A percentile compares a stretch with the other conserved stretches of the same genome.
Evolutionary conservation across 2,113 vertebrate genomes (phyloP).

Genomic region (Leptobrachium leishanense): DNA sequence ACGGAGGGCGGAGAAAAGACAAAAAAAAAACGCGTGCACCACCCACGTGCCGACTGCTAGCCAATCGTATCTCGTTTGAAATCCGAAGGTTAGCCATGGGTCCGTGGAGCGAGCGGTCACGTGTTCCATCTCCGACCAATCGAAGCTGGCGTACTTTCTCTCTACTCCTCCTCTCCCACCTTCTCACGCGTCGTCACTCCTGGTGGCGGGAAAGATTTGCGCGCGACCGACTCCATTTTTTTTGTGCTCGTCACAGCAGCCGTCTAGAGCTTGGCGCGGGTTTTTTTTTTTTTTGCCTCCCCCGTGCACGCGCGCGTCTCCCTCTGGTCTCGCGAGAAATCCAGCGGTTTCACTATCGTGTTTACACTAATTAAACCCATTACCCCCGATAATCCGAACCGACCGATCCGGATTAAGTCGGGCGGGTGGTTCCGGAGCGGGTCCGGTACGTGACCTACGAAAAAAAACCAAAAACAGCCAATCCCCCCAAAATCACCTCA

Average conservation of each 20-base stretch:
- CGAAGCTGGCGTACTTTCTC: not conserved
- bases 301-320: constrained; percentile 14
- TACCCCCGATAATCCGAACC: constrained; percentile 67
- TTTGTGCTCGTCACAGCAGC: too few relatives aligned
- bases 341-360: constrained; percentile 69
- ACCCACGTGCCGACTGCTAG: not conserved
- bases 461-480: not conserved
- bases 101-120: constrained; percentile 37
- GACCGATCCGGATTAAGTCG: constrained; percentile 64
- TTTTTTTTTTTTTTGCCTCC: constrained; percentile 4
- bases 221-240: not conserved
- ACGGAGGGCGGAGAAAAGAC: not conserved
- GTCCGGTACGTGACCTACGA: constrained; percentile 24
- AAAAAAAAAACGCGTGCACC: not conserved
- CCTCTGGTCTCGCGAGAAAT: constrained; percentile 67
- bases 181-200: constrained; percentile 3
- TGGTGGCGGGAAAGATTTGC: not conserved
- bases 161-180: constrained; percentile 43
- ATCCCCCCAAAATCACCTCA: constrained; percentile 14
- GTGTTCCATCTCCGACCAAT: constrained; percentile 52
- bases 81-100: constrained; percentile 2
- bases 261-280: constrained; percentile 11
- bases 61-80: not conserved
- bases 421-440: constrained; percentile 59
- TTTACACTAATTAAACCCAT: constrained; percentile 68